Percentiles rank a stretch among this genome's conserved stretches.
Conservation (phyloP, 2,888 invertebrate genomes). For the Antheraea yamamai region DNA sequence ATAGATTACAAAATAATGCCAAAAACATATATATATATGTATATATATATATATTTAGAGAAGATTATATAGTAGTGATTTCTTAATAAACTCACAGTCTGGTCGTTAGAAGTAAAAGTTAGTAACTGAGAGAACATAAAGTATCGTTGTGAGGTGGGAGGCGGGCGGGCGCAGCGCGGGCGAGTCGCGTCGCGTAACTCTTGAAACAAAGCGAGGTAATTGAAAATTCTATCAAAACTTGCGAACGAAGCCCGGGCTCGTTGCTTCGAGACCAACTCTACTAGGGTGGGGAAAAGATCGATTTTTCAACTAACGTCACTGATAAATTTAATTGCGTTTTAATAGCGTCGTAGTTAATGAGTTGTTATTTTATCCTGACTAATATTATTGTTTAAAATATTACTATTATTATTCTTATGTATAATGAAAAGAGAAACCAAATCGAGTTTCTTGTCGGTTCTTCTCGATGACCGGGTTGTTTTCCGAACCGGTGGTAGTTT, state of each 20-base stretch:
- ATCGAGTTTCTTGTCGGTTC: too few relatives aligned
- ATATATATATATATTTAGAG: too few relatives aligned
- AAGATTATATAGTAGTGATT: not conserved
- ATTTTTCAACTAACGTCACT: not conserved
- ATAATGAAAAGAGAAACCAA: too few relatives aligned
- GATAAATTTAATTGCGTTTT: not conserved
- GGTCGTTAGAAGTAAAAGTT: constrained; percentile 11
- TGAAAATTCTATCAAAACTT: constrained; percentile 82
- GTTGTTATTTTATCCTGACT: too few relatives aligned
- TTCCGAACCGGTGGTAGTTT: too few relatives aligned
- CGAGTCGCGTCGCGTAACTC: constrained; percentile 52
- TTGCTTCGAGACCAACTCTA: constrained; percentile 40
- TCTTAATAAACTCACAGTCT: not conserved
- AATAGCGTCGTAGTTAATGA: not conserved
- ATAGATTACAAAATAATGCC: too few relatives aligned
- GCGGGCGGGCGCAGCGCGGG: constrained; percentile 21
- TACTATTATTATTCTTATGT: too few relatives aligned
- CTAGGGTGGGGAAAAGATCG: constrained; percentile 33
- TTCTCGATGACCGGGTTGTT: too few relatives aligned
- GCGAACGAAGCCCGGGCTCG: constrained; percentile 59
- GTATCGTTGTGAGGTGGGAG: constrained; percentile 33
- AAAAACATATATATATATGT: too few relatives aligned
- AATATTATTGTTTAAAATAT: too few relatives aligned
- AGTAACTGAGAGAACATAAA: constrained; percentile 20
- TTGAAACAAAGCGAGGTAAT: constrained; percentile 79